Conservation (phyloP, 2,888 invertebrate genomes). For the Sinhomidia bicolor region DNA sequence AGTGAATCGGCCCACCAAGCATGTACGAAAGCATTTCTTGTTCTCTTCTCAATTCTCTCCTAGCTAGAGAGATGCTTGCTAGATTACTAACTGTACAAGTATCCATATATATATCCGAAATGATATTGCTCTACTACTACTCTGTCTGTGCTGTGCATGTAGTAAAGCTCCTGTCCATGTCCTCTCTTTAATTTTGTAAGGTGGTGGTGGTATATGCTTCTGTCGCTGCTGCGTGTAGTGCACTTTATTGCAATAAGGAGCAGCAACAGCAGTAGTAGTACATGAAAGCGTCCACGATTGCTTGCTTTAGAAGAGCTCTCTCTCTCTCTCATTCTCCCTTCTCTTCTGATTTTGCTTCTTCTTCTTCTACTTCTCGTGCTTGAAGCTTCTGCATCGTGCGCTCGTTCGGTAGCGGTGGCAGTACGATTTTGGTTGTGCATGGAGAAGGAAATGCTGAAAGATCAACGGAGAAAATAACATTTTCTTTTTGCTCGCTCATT, state of each 20-base stretch:
- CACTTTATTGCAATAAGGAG: conserved; percentile 41
- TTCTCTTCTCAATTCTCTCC: background rate
- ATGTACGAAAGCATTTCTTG: conserved; percentile 43
- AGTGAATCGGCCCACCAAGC: conserved; percentile 55
- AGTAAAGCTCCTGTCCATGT: background rate
- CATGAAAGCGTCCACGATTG: conserved; percentile 35
- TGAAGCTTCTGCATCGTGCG: conserved; percentile 62
- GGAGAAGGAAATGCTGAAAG: conserved; percentile 66
- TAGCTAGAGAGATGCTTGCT: background rate
- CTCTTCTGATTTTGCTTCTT: conserved; percentile 45
- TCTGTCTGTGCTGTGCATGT: no score
- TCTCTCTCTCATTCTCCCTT: conserved; percentile 23
- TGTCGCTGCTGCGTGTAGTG: background rate
- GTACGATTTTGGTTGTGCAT: conserved; percentile 73
- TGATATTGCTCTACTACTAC: no score
- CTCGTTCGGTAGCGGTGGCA: conserved; percentile 70
- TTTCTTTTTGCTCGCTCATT: conserved; percentile 48
- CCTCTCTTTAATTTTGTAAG: background rate
- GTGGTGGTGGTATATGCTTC: conserved; percentile 53
- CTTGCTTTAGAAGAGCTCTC: conserved; percentile 50
- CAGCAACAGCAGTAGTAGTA: conserved; percentile 15
- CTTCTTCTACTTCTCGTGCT: conserved; percentile 30
- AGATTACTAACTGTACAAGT: background rate
- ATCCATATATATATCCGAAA: no score
- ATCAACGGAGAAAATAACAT: conserved; percentile 58